Percentiles rank a stretch among this genome's conserved stretches.
Conservation (phyloP, 1,140 invertebrate genomes). For the Cydia strobilella region DNA sequence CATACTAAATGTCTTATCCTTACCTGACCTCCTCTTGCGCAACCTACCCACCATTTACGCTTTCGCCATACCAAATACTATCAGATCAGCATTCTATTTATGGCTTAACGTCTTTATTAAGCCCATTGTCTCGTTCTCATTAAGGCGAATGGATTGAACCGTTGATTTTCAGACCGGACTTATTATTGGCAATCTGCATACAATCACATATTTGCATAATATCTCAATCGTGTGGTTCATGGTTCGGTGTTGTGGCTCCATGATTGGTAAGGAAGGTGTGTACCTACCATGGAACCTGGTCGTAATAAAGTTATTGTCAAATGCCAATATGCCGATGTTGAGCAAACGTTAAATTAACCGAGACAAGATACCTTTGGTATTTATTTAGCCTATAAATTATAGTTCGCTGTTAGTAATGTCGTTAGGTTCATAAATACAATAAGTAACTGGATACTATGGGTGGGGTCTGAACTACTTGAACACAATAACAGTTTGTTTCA, state of each 20-base stretch:
- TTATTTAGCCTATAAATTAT: neutral
- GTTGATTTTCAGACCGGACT: constrained; percentile 51
- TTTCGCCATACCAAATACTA: constrained; percentile 38
- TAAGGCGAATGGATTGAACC: constrained; percentile 67
- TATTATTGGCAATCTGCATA: constrained; percentile 75
- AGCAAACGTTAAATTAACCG: neutral
- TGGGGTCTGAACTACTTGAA: neutral
- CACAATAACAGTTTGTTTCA: neutral
- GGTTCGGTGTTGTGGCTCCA: constrained; percentile 55
- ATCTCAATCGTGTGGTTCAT: constrained; percentile 61
- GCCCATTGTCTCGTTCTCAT: constrained; percentile 73
- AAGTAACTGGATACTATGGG: neutral
- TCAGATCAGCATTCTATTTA: constrained; percentile 47
- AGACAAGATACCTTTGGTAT: neutral
- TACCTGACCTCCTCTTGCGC: constrained; percentile 9
- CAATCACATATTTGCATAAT: constrained; percentile 77
- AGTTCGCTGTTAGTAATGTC: neutral
- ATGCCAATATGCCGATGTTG: constrained; percentile 2
- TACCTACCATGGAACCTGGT: neutral
- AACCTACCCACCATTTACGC: constrained; percentile 1
- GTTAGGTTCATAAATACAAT: neutral
- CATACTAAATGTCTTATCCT: neutral
- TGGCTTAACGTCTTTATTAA: constrained; percentile 71
- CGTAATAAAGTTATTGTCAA: constrained; percentile 8
- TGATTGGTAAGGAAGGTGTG: constrained; percentile 49